These are phyloP conservation scores for Anagyrus pseudococci DNA, from an alignment of 2,888 invertebrate genomes.

Conservation along the genomic window DNA sequence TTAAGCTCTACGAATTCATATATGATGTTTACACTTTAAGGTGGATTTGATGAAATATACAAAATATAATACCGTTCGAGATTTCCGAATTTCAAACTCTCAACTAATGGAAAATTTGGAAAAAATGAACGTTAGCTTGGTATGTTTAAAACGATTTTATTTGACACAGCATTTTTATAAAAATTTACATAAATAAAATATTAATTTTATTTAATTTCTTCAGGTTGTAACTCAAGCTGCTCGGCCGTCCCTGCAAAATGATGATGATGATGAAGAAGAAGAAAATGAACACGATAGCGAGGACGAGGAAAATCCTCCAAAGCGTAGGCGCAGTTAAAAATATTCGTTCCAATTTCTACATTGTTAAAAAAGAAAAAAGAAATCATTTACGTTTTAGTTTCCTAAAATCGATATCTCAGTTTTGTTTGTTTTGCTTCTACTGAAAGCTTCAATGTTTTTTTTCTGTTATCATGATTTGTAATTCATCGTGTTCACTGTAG, in stretches of 20 bases:
- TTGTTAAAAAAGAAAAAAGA: too few species aligned
- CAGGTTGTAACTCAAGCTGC: slow-evolving; percentile 27
- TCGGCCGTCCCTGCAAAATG: not conserved
- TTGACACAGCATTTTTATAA: too few species aligned
- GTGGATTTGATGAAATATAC: slow-evolving; percentile 63
- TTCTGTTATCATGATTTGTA: too few species aligned
- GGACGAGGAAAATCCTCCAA: slow-evolving; percentile 21
- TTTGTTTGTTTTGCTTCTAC: too few species aligned
- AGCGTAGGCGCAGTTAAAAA: slow-evolving; percentile 11
- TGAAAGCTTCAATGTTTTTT: too few species aligned
- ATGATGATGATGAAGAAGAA: slow-evolving; percentile 13
- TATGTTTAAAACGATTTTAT: slow-evolving; percentile 42
- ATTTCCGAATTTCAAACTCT: slow-evolving; percentile 69
- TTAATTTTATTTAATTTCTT: slow-evolving; percentile 1
- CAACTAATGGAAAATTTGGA: slow-evolving; percentile 66
- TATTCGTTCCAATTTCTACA: too few species aligned
- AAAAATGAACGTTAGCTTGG: slow-evolving; percentile 53
- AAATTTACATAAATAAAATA: too few species aligned
- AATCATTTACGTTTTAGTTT: too few species aligned
- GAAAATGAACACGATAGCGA: slow-evolving; percentile 13
- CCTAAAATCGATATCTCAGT: too few species aligned
- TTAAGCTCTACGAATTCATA: too few species aligned
- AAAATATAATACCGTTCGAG: slow-evolving; percentile 70
- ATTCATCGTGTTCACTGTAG: too few species aligned
- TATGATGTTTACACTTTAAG: slow-evolving; percentile 45